Evolutionary conservation across 1,140 invertebrate genomes (phyloP).

Genomic region (Aleiodes sp.): DNA sequence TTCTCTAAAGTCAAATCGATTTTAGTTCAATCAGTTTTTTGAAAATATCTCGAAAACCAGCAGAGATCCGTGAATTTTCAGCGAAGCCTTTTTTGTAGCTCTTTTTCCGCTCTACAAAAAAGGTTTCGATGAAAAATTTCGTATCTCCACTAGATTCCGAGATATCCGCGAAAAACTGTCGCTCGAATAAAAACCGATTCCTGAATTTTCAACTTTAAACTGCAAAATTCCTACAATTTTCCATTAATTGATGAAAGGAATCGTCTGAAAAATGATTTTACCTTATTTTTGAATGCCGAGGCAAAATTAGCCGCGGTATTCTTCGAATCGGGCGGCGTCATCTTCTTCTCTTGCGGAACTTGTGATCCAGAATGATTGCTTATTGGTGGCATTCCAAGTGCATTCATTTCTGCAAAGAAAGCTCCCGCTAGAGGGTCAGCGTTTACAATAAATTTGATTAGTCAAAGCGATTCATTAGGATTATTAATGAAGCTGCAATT

Average conservation of each 20-base stretch:
- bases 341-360: slow-evolving; percentile 57
- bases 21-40: no score
- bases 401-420: slow-evolving; percentile 63
- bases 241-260: no score
- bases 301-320: slow-evolving; percentile 69
- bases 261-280: slow-evolving; percentile 54
- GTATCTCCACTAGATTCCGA: no score
- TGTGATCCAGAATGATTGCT: slow-evolving; percentile 57
- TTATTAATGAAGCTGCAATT: slow-evolving; percentile 17
- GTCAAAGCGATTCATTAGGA: slow-evolving; percentile 52
- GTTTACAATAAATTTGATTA: slow-evolving; percentile 47
- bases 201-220: no score
- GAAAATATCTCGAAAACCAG: no score
- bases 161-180: no score
- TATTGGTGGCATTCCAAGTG: slow-evolving; percentile 57
- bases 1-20: background rate
- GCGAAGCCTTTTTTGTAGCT: no score
- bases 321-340: slow-evolving; percentile 65
- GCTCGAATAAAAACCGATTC: no score
- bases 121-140: no score
- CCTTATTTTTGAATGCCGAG: slow-evolving; percentile 73
- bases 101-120: no score
- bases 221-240: no score
- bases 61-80: no score
- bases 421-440: slow-evolving; percentile 57